These are phyloP conservation scores for Nibea albiflora DNA, from an alignment of 2,113 vertebrate species.

Conservation along the genomic window DNA sequence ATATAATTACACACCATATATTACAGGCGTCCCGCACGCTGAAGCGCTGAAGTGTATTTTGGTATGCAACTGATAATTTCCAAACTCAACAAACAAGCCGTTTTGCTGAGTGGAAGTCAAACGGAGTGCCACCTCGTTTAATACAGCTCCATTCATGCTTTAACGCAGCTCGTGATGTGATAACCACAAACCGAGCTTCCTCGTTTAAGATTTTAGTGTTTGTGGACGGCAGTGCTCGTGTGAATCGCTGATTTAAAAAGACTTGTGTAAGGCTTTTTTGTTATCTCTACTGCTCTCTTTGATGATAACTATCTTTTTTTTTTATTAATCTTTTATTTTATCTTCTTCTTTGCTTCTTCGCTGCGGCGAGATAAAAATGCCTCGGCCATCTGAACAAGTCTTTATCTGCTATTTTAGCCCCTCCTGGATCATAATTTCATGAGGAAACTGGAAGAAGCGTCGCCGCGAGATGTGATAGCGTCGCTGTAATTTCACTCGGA, in stretches of 20 bases:
- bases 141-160: conserved; percentile 4
- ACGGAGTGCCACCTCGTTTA: conserved; percentile 5
- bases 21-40: conserved; percentile 42
- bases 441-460: not conserved
- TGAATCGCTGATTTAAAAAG: conserved; percentile 9
- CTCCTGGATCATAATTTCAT: conserved; percentile 50
- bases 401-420: conserved; percentile 41
- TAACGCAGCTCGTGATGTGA: conserved; percentile 26
- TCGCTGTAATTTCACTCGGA: conserved; percentile 9
- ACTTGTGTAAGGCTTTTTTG: conserved; percentile 30
- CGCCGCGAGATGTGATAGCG: conserved; percentile 26
- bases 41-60: conserved; percentile 36
- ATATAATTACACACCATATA: conserved; percentile 60
- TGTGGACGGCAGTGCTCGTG: not conserved
- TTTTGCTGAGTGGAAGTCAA: conserved; percentile 19
- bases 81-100: conserved; percentile 42
- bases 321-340: conserved; percentile 50
- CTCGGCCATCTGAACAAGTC: not conserved
- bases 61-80: conserved; percentile 38
- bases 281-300: conserved; percentile 52
- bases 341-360: conserved; percentile 18
- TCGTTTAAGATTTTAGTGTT: conserved; percentile 22
- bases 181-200: conserved; percentile 1
- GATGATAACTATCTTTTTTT: conserved; percentile 59
- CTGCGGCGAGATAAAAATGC: conserved; percentile 19